Conservation (phyloP, 1,140 invertebrate genomes). For the Heliothis virescens region DNA sequence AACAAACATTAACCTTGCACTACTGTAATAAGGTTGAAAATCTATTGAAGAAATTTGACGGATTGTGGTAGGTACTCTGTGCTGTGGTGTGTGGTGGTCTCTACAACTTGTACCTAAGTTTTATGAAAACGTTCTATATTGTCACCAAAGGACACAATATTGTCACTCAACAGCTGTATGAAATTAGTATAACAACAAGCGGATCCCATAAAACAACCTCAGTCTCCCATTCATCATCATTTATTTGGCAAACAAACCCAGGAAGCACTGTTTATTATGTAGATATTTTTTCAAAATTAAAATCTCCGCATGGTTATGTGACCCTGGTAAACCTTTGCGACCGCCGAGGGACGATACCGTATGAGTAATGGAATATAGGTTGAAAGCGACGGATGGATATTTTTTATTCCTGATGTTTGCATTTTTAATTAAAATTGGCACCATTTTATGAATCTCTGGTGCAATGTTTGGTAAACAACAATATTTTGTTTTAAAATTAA, state of each 20-base stretch:
- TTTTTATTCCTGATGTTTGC: constrained; percentile 7
- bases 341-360: constrained; percentile 15
- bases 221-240: constrained; percentile 26
- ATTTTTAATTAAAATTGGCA: constrained; percentile 7
- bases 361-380: constrained; percentile 33
- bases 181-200: constrained; percentile 9
- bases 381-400: constrained; percentile 11
- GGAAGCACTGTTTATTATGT: constrained; percentile 15
- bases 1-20: no score
- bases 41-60: no score
- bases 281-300: constrained; percentile 38
- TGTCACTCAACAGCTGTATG: background rate
- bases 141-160: background rate
- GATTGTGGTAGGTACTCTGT: no score
- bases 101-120: background rate
- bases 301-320: constrained; percentile 22
- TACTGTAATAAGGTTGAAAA: no score
- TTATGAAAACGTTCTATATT: background rate
- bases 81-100: no score
- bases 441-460: background rate
- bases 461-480: no score
- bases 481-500: no score
- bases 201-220: constrained; percentile 1
- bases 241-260: constrained; percentile 34
- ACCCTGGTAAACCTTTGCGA: background rate